Evolutionary conservation across 2,888 invertebrate genomes (phyloP).

Genomic region (Ernsta delagoae): DNA sequence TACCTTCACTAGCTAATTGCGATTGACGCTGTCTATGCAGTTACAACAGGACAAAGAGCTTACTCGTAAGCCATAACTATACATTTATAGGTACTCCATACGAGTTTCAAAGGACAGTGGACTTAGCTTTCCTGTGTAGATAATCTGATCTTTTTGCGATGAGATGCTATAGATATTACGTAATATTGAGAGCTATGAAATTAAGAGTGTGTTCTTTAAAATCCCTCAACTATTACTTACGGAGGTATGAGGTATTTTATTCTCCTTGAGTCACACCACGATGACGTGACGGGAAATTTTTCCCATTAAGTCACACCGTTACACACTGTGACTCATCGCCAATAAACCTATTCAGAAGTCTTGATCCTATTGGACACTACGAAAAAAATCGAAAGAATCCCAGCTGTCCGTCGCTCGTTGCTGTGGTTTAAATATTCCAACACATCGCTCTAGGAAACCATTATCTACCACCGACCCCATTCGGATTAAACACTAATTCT

Average conservation of each 20-base stretch:
- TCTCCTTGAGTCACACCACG: too few species aligned
- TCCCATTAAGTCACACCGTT: too few species aligned
- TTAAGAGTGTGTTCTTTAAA: neutral
- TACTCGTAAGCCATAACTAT: neutral
- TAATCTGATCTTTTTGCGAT: neutral
- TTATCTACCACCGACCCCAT: slow-evolving; percentile 54
- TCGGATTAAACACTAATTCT: slow-evolving; percentile 73
- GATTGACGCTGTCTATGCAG: neutral
- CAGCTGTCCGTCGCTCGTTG: neutral
- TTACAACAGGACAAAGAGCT: neutral
- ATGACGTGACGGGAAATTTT: too few species aligned
- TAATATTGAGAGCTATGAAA: too few species aligned
- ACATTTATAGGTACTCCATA: neutral
- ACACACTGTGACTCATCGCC: too few species aligned
- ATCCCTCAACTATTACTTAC: too few species aligned
- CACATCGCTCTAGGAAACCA: slow-evolving; percentile 51
- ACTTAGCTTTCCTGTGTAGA: neutral
- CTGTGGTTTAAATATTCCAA: slow-evolving; percentile 15
- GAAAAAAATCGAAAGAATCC: neutral
- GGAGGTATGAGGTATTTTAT: too few species aligned
- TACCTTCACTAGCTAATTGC: too few species aligned
- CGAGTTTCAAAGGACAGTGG: neutral
- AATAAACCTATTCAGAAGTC: too few species aligned
- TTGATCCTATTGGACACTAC: too few species aligned
- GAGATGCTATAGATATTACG: neutral